phyloP scores from a whole-genome alignment of 1,140 invertebrate genomes.

The Bombus consobrinus region DNA sequence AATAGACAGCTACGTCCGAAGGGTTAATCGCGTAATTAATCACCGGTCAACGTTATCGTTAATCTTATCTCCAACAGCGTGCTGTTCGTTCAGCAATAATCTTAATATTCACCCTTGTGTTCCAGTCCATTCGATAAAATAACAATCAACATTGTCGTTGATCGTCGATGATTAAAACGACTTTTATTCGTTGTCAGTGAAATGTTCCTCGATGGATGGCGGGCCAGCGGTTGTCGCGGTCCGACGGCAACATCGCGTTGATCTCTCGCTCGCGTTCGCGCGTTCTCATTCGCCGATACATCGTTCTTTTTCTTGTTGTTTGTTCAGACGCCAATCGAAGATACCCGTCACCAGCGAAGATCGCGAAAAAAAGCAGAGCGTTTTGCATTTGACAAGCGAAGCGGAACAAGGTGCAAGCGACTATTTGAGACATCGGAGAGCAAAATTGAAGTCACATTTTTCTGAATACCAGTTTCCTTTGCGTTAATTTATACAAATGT shows the following conservation, averaged over 20 bases:
- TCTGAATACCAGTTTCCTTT: not conserved
- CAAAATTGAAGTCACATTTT: not conserved
- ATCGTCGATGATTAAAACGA: not conserved
- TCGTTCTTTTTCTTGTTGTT: not conserved
- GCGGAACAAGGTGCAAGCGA: constrained; percentile 1
- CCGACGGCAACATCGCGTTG: constrained; percentile 58
- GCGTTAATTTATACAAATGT: no score
- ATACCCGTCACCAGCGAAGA: not conserved
- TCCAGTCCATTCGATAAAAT: not conserved
- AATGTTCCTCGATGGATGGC: not conserved
- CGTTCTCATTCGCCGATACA: not conserved
- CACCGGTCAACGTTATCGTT: constrained; percentile 42
- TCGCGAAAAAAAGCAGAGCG: not conserved
- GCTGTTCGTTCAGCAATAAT: not conserved
- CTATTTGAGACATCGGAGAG: not conserved
- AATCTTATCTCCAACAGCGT: constrained; percentile 15
- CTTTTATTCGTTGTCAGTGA: not conserved
- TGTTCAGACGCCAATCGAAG: not conserved
- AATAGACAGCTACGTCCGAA: constrained; percentile 19
- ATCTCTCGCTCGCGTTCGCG: not conserved
- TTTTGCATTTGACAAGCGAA: constrained; percentile 18
- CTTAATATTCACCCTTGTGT: not conserved
- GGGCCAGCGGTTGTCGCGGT: constrained; percentile 18
- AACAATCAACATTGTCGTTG: not conserved
- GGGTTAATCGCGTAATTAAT: constrained; percentile 42